Evolutionary conservation across 64 coral and sea anemone genomes (phyloP).

Genomic region (Pocillopora verrucosa): DNA sequence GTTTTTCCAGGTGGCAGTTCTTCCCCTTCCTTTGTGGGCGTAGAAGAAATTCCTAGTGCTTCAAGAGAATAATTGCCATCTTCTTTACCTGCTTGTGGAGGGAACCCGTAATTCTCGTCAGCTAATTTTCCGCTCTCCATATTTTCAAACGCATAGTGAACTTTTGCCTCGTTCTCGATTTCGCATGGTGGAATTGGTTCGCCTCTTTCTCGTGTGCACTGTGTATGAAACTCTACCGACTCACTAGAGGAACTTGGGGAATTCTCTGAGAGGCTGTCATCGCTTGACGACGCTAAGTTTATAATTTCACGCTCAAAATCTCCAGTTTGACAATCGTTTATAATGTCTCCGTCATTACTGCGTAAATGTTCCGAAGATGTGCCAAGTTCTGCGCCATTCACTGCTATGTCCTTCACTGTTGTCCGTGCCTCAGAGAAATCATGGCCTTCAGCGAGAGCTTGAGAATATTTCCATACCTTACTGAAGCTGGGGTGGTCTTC

Average conservation of each 20-base stretch:
- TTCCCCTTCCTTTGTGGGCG: no score
- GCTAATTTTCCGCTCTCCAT: no score
- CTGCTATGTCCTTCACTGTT: not conserved
- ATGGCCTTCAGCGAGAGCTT: not conserved
- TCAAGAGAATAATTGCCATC: not conserved
- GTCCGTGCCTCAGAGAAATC: not conserved
- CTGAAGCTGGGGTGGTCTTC: not conserved
- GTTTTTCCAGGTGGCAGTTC: not conserved
- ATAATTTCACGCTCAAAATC: not conserved
- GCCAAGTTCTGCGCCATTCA: not conserved
- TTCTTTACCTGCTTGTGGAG: not conserved
- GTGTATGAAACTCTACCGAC: not conserved
- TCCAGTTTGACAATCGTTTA: not conserved
- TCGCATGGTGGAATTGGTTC: not conserved
- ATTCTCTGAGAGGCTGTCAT: not conserved
- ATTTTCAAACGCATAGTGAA: not conserved
- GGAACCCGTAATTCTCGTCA: not conserved
- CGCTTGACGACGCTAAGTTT: not conserved
- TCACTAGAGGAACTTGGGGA: not conserved
- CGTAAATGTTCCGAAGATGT: not conserved
- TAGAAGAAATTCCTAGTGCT: no score
- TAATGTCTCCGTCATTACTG: not conserved
- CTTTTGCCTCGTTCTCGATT: not conserved
- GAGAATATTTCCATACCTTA: constrained; percentile 24
- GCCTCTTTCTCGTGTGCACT: not conserved